phyloP scores from a whole-genome alignment of 2,888 invertebrate genomes.

The Leptodirus hochenwartii region DNA sequence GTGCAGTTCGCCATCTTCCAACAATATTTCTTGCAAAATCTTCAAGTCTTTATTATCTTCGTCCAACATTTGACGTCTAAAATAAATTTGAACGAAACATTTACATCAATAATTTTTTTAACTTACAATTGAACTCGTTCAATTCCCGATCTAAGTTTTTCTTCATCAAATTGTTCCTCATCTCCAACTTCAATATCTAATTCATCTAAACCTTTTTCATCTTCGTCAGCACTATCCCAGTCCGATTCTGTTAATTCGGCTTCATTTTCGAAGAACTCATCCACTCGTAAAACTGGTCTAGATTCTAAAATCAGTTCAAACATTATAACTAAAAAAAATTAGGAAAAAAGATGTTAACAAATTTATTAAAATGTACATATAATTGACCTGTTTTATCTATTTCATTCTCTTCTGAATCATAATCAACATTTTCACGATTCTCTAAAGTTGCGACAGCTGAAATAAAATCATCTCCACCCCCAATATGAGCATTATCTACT shows the following conservation, averaged over 20 bases:
- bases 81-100: too few species aligned
- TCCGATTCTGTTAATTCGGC: conserved; percentile 86
- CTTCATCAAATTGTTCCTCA: conserved; percentile 62
- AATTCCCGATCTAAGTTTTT: conserved; percentile 57
- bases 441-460: conserved; percentile 16
- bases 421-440: conserved; percentile 33
- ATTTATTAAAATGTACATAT: neutral
- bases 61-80: conserved; percentile 62
- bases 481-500: conserved; percentile 18
- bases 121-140: conserved; percentile 72
- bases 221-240: conserved; percentile 77
- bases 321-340: neutral
- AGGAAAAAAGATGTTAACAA: conserved; percentile 3
- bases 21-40: conserved; percentile 56
- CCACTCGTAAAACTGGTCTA: conserved; percentile 24
- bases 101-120: conserved; percentile 3
- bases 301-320: conserved; percentile 2
- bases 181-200: conserved; percentile 77
- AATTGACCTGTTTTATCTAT: conserved; percentile 18
- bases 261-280: conserved; percentile 73
- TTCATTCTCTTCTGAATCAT: conserved; percentile 78
- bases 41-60: conserved; percentile 75
- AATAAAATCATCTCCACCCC: conserved; percentile 25
- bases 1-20: conserved; percentile 78
- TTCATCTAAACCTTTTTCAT: conserved; percentile 59